Conservation (phyloP, 2,888 invertebrate genomes). For the Anaspis maculata region DNA sequence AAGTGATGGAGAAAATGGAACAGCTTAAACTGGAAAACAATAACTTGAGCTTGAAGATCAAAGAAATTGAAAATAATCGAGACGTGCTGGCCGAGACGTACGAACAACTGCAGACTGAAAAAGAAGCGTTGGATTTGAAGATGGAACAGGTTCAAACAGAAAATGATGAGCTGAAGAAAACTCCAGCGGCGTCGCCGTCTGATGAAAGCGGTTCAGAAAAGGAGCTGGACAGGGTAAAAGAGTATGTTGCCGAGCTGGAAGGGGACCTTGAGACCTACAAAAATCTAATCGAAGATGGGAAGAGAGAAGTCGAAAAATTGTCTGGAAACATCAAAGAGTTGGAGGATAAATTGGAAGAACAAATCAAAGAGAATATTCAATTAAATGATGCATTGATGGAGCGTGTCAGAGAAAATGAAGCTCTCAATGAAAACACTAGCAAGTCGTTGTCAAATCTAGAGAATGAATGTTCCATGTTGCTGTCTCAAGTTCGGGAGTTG, state of each 20-base stretch:
- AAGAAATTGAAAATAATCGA: constrained; percentile 42
- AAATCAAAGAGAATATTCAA: constrained; percentile 41
- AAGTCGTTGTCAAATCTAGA: constrained; percentile 41
- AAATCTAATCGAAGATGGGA: constrained; percentile 20
- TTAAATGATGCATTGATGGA: constrained; percentile 41
- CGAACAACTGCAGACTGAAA: constrained; percentile 42
- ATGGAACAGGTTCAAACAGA: constrained; percentile 13
- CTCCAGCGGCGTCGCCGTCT: too few relatives aligned
- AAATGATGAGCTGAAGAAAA: constrained; percentile 2
- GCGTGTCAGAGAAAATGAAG: too few relatives aligned
- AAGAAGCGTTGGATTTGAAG: constrained; percentile 43
- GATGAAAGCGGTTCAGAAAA: too few relatives aligned
- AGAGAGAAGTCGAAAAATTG: constrained; percentile 31
- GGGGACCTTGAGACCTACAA: constrained; percentile 24
- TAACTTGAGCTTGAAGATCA: constrained; percentile 8
- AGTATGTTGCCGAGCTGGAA: constrained; percentile 26
- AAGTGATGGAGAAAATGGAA: constrained; percentile 62
- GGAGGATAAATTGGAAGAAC: constrained; percentile 45
- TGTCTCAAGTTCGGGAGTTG: constrained; percentile 36
- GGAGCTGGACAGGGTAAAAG: not conserved
- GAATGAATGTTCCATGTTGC: constrained; percentile 38
- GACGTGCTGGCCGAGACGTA: constrained; percentile 40
- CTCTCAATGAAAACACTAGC: too few relatives aligned
- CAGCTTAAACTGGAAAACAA: constrained; percentile 52
- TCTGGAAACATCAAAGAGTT: constrained; percentile 46